Conservation (phyloP, 2,888 invertebrate genomes). For the Ornithoptera priamus region DNA sequence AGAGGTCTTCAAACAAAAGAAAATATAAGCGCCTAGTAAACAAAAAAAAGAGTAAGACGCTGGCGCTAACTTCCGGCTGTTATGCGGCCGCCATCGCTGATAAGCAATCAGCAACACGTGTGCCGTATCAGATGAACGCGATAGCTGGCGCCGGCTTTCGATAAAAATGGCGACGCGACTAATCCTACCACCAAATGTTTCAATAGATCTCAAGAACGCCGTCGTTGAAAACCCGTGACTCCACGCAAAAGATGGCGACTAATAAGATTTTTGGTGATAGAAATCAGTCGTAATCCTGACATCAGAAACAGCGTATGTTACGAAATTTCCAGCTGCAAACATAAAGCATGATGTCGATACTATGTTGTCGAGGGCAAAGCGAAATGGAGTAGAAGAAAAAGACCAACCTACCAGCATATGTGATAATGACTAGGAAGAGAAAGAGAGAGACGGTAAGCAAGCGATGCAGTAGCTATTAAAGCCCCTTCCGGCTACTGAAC, state of each 20-base stretch:
- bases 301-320: too few species aligned
- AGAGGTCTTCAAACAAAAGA: too few species aligned
- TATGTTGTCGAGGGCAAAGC: too few species aligned
- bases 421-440: too few species aligned
- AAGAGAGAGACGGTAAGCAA: neutral
- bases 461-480: constrained; percentile 2
- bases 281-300: too few species aligned
- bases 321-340: too few species aligned
- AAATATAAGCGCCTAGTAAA: neutral
- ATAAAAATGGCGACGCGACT: constrained; percentile 11
- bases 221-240: too few species aligned
- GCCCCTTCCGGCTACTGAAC: constrained; percentile 4
- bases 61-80: constrained; percentile 15
- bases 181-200: constrained; percentile 10
- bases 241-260: too few species aligned
- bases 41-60: constrained; percentile 2
- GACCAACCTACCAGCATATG: too few species aligned
- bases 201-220: constrained; percentile 2
- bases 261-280: too few species aligned
- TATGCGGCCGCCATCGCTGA: constrained; percentile 11
- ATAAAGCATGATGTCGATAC: too few species aligned
- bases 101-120: constrained; percentile 26
- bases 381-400: too few species aligned
- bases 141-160: constrained; percentile 21
- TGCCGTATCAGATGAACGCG: constrained; percentile 8